Evolutionary conservation across 2,888 invertebrate species (phyloP).

Genomic region (Meganola albula): DNA sequence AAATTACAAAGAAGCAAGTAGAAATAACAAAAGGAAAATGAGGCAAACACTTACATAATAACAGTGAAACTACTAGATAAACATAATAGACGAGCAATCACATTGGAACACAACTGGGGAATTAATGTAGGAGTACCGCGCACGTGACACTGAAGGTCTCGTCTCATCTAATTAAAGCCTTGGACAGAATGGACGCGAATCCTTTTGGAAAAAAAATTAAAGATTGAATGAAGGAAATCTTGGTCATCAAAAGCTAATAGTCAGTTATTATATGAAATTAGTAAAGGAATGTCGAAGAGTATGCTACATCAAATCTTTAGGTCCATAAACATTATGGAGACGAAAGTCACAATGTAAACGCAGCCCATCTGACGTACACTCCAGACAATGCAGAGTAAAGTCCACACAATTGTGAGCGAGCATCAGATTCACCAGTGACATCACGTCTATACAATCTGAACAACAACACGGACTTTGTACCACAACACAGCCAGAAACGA

Average conservation of each 20-base stretch:
- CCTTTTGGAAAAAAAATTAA: no score
- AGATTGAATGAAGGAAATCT: no score
- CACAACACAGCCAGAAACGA: constrained; percentile 11
- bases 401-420: constrained; percentile 48
- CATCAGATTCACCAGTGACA: constrained; percentile 38
- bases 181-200: constrained; percentile 18
- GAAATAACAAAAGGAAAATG: background rate
- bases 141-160: constrained; percentile 23
- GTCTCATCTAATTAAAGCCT: constrained; percentile 16
- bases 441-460: constrained; percentile 33
- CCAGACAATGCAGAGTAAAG: constrained; percentile 49
- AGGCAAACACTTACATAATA: constrained; percentile 19
- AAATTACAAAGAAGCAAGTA: background rate
- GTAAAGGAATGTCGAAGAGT: no score
- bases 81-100: constrained; percentile 16
- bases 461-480: constrained; percentile 43
- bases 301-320: no score
- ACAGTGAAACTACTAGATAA: background rate
- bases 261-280: no score
- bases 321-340: no score
- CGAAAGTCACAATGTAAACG: constrained; percentile 21
- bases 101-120: constrained; percentile 20
- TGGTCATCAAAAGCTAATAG: no score
- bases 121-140: constrained; percentile 16
- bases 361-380: constrained; percentile 23